A percentile compares a stretch with the other conserved stretches of the same genome.
Conservation (phyloP, 2,797 vertebrate species). For the Hybognathus amarus region DNA sequence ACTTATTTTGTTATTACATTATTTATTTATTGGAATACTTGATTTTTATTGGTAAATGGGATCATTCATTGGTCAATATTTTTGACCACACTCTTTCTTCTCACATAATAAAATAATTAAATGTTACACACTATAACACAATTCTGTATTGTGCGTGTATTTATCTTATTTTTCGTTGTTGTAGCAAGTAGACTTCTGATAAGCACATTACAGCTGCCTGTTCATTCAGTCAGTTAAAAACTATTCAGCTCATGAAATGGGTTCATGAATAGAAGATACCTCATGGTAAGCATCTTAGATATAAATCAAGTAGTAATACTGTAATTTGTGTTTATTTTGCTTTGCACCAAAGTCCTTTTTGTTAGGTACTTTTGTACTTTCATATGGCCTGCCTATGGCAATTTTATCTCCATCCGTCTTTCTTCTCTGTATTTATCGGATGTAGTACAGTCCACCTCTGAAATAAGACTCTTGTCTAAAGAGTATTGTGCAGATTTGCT, state of each 20-base stretch:
- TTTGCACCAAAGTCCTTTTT: background rate
- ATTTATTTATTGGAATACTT: no score
- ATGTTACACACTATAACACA: background rate
- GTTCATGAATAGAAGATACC: background rate
- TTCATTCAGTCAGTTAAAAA: background rate
- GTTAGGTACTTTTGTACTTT: background rate
- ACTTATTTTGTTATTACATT: no score
- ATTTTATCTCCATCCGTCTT: no score
- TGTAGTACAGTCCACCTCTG: constrained; percentile 72
- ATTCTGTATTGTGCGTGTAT: background rate
- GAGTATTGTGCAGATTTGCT: constrained; percentile 70
- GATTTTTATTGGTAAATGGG: background rate
- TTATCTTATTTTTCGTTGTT: background rate
- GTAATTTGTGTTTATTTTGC: background rate
- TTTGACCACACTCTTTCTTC: background rate
- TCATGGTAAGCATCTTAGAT: constrained; percentile 5
- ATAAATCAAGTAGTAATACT: background rate
- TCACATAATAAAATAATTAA: background rate
- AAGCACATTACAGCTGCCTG: background rate
- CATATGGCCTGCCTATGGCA: background rate
- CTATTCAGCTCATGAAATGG: background rate
- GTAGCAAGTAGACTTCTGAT: background rate
- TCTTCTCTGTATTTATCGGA: constrained; percentile 71
- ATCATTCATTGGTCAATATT: background rate
- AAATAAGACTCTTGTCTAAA: constrained; percentile 69